These are phyloP conservation scores for Epinotia nisella DNA, from an alignment of 2,888 invertebrate species.

Conservation along the genomic window DNA sequence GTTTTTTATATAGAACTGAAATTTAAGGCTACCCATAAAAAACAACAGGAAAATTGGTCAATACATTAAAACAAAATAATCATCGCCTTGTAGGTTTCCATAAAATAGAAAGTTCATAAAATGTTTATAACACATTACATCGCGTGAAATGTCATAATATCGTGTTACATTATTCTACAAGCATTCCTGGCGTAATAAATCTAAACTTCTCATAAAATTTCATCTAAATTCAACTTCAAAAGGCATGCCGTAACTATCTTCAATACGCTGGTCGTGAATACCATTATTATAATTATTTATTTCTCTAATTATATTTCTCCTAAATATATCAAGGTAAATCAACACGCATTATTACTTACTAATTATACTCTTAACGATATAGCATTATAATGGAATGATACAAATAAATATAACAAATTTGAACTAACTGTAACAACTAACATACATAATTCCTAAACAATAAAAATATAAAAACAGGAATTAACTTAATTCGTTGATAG, in stretches of 20 bases:
- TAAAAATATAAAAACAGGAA: constrained; percentile 39
- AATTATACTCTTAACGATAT: constrained; percentile 16
- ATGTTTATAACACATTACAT: constrained; percentile 8
- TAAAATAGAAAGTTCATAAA: constrained; percentile 17
- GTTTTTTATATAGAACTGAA: not conserved
- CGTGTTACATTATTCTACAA: constrained; percentile 33
- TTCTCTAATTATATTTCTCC: constrained; percentile 5
- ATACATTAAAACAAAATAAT: constrained; percentile 15
- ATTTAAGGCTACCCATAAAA: constrained; percentile 1
- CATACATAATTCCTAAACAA: constrained; percentile 36
- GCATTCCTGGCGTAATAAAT: constrained; percentile 36
- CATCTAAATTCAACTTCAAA: constrained; percentile 38
- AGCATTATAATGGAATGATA: constrained; percentile 30
- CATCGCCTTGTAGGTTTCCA: constrained; percentile 1
- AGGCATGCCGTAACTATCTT: constrained; percentile 32
- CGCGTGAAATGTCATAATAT: constrained; percentile 31
- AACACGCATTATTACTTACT: constrained; percentile 29
- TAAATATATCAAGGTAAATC: constrained; percentile 18
- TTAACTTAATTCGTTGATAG: constrained; percentile 42
- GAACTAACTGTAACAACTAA: constrained; percentile 41
- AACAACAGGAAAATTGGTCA: constrained; percentile 9
- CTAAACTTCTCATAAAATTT: constrained; percentile 31
- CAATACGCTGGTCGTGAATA: constrained; percentile 32
- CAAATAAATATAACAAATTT: constrained; percentile 41
- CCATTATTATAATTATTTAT: constrained; percentile 18